phyloP scores from a whole-genome alignment of 2,797 vertebrate genomes.

The Menidia menidia region DNA sequence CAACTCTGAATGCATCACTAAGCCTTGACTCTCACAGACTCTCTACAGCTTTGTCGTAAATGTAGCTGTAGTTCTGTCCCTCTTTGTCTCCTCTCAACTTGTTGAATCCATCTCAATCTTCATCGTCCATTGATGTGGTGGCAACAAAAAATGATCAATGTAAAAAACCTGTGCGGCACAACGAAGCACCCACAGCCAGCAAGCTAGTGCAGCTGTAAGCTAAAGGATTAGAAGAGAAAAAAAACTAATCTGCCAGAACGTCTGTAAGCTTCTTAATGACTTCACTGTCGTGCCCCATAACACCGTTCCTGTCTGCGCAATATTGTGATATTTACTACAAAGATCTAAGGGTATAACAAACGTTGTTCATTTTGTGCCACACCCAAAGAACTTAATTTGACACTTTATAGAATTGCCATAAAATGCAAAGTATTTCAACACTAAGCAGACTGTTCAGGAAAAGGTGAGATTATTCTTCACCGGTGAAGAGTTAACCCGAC shows the following conservation, averaged over 20 bases:
- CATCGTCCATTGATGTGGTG: constrained; percentile 28
- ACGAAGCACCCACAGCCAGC: constrained; percentile 69
- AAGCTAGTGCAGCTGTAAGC: constrained; percentile 81
- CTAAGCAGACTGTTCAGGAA: background rate
- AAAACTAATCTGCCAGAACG: constrained; percentile 84
- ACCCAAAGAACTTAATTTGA: constrained; percentile 28
- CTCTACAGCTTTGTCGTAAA: constrained; percentile 8
- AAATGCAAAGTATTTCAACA: background rate
- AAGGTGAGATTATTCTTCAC: constrained; percentile 16
- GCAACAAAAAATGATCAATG: constrained; percentile 72
- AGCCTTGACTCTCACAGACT: constrained; percentile 46
- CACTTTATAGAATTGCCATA: constrained; percentile 31
- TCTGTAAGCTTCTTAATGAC: constrained; percentile 88
- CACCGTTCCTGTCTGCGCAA: constrained; percentile 70
- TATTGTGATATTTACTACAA: constrained; percentile 65
- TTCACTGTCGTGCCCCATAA: constrained; percentile 76
- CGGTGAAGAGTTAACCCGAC: background rate
- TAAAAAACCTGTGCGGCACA: constrained; percentile 67
- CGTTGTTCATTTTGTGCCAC: constrained; percentile 28
- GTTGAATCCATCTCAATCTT: constrained; percentile 28
- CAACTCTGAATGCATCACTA: constrained; percentile 47
- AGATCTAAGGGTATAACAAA: constrained; percentile 44
- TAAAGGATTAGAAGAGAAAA: constrained; percentile 82
- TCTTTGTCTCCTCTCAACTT: constrained; percentile 45
- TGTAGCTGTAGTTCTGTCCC: constrained; percentile 21